Evolutionary conservation across 2,888 invertebrate species (phyloP).

Genomic region (Eulithis prunata): DNA sequence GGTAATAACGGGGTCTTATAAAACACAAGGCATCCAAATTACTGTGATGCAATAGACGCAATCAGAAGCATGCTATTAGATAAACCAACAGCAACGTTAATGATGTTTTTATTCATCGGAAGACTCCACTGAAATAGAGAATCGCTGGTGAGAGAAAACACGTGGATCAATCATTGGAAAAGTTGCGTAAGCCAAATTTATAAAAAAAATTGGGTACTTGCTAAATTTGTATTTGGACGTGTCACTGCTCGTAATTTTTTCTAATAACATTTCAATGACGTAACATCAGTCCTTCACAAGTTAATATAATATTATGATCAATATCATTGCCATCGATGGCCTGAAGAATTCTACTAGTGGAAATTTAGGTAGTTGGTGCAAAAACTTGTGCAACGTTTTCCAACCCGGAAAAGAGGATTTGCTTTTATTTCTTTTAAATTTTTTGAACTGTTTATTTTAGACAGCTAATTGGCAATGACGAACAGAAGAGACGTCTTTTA

Average conservation of each 20-base stretch:
- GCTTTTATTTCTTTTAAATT: constrained; percentile 37
- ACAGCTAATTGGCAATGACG: constrained; percentile 70
- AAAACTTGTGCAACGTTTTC: background rate
- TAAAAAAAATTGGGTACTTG: too few species aligned
- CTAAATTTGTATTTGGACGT: too few species aligned
- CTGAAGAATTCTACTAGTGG: too few species aligned
- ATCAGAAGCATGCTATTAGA: constrained; percentile 39
- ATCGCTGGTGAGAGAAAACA: background rate
- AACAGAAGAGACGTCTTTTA: constrained; percentile 58
- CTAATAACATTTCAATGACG: too few species aligned
- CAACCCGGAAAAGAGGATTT: background rate
- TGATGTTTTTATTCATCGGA: constrained; percentile 34
- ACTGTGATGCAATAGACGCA: constrained; percentile 37
- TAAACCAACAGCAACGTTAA: constrained; percentile 38
- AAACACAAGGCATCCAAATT: constrained; percentile 35
- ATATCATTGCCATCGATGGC: too few species aligned
- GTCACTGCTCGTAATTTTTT: too few species aligned
- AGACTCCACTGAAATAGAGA: constrained; percentile 1
- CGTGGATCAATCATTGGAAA: background rate
- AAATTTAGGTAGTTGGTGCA: too few species aligned
- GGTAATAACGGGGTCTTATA: constrained; percentile 32
- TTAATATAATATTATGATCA: too few species aligned
- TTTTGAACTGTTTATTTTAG: constrained; percentile 53
- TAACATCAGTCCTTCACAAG: too few species aligned
- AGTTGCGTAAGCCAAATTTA: background rate